Base-by-base conservation (phyloP, 2,888 invertebrate species). In the Brachypalpus laphriformis region DNA sequence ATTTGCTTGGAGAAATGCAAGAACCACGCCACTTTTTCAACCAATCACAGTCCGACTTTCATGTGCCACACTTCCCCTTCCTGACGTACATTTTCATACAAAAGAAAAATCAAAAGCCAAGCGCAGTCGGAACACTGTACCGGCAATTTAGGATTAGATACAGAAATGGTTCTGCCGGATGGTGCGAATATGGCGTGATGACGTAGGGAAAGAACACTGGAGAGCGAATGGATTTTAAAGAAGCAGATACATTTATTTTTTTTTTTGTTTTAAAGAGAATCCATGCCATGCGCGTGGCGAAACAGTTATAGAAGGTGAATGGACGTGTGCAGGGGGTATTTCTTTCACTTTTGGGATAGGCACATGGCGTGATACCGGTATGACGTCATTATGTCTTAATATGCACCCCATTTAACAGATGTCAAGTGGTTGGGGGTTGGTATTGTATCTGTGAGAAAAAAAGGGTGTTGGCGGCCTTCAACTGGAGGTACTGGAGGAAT, bases 11-110 rank as follows among this genome's bases (percentile, higher is more conserved):
- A 80, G 81, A 81, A 80, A 76, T 85, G 85, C 76, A 80, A 76
- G 85, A 85, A 85, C 85, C 85, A 85, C 85, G 85, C 85, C 85
- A 85, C 81, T 66, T 85, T 85, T 85, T 85, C 70, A 66, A 56
- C 85, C 85, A 85, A 85, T 85, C 71, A 81, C 59, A 76, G 54
- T 7, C 42, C 18, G 68, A 61, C 75, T 81, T 75, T 81, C 78
- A 25, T 63, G 37, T 47, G 18, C 16, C 25, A 42, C 25, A 18
- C 20, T 14, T 34, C 22, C 14, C 57, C 37, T 2, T 20, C 11
- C 37, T 2, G 9, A 9, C 4, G 9, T 8, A 0, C 8, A 37
- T 22, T 59, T 14, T 28, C 40, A 28, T 11, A 1, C 14, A n/a
- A 31, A 9, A 40, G n/a, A 25, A 34, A 11, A 45, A 49, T 11